These are phyloP conservation scores for Lepisosteus osseus DNA, from an alignment of 2,113 vertebrate genomes.

Conservation along the genomic window DNA sequence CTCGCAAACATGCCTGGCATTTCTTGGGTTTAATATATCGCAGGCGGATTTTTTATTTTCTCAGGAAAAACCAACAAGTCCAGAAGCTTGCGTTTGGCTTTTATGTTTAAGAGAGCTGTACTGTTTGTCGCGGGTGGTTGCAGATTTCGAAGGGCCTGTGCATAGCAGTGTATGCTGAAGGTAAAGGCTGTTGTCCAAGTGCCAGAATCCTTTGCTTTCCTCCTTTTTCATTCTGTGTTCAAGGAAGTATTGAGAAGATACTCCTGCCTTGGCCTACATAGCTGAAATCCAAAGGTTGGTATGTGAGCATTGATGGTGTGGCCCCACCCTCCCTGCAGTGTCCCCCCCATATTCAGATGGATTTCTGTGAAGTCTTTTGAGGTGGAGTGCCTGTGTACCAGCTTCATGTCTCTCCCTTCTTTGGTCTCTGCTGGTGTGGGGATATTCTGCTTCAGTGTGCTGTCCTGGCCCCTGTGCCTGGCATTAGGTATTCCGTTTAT, in stretches of 20 bases:
- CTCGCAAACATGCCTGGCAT: slow-evolving; percentile 58
- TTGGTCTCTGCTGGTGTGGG: slow-evolving; percentile 58
- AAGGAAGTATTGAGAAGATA: background rate
- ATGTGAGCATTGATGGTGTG: background rate
- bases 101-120: slow-evolving; percentile 37
- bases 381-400: slow-evolving; percentile 66
- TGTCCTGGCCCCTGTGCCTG: slow-evolving; percentile 51
- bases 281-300: background rate
- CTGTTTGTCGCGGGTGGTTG: background rate
- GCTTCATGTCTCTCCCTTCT: slow-evolving; percentile 53
- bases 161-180: background rate
- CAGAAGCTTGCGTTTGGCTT: no score
- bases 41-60: slow-evolving; percentile 42
- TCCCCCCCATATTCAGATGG: slow-evolving; percentile 22
- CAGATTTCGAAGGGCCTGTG: background rate
- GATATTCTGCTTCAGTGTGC: slow-evolving; percentile 61
- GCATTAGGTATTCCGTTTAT: slow-evolving; percentile 78
- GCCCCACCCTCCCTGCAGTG: background rate
- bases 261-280: background rate
- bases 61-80: no score
- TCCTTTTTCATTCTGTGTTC: background rate
- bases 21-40: slow-evolving; percentile 54
- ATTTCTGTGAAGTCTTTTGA: slow-evolving; percentile 31
- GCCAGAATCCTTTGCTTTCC: background rate
- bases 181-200: background rate